These are phyloP conservation scores for Leptopterna dolabrata DNA, from an alignment of 2,888 invertebrate genomes.

Conservation along the genomic window DNA sequence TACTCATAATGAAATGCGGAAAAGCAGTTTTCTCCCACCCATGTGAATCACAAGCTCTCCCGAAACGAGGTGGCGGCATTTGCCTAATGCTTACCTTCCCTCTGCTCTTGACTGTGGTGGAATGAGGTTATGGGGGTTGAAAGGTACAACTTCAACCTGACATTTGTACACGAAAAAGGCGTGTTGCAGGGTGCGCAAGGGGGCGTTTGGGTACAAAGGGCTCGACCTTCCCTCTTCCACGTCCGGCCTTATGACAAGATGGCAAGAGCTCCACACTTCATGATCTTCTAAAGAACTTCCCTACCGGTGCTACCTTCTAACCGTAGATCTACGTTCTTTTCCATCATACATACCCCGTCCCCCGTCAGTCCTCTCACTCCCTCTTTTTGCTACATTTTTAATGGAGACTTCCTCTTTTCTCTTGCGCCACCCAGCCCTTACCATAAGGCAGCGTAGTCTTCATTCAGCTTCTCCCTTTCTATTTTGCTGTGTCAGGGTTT, in stretches of 20 bases:
- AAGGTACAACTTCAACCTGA: not conserved
- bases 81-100: no score
- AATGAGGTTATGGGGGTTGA: no score
- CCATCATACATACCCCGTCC: not conserved
- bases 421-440: not conserved
- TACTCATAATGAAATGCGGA: no score
- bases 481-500: not conserved
- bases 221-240: not conserved
- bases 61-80: no score
- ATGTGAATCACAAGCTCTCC: no score
- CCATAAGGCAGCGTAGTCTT: not conserved
- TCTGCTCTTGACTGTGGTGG: no score
- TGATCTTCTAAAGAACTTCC: not conserved
- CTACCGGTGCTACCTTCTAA: conserved; percentile 10
- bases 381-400: not conserved
- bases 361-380: not conserved
- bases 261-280: conserved; percentile 39
- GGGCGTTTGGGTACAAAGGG: not conserved
- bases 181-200: not conserved
- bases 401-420: conserved; percentile 8
- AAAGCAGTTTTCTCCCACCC: no score
- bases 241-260: conserved; percentile 33
- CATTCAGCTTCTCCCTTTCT: not conserved
- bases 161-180: not conserved
- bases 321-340: conserved; percentile 3